Percentiles rank a stretch among this genome's conserved stretches.
phyloP scores from a whole-genome alignment of 1,140 invertebrate species.

The Forficula auricularia region DNA sequence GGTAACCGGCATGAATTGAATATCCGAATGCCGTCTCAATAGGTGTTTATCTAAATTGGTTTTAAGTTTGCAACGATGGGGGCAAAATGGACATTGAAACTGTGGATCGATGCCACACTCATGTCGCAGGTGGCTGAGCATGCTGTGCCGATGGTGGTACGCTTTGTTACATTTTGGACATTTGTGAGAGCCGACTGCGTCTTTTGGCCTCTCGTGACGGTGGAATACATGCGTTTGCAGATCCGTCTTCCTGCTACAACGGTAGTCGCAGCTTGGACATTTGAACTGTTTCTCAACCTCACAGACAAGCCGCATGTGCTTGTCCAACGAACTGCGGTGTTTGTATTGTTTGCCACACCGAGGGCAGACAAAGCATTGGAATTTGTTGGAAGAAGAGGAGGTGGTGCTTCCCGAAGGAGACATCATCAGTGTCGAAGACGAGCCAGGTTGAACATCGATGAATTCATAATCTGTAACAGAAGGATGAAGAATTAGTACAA shows the following conservation, averaged over 20 bases:
- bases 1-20: too few relatives aligned
- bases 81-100: slow-evolving; percentile 16
- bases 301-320: slow-evolving; percentile 18
- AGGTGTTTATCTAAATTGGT: too few relatives aligned
- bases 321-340: slow-evolving; percentile 6
- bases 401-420: slow-evolving; percentile 4
- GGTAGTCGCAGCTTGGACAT: slow-evolving; percentile 18
- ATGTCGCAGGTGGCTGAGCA: slow-evolving; percentile 14
- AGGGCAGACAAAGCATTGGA: slow-evolving; percentile 16
- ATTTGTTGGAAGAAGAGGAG: not conserved
- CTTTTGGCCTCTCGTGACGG: slow-evolving; percentile 4
- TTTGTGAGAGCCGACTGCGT: too few relatives aligned
- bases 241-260: slow-evolving; percentile 44
- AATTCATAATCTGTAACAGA: too few relatives aligned
- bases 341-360: slow-evolving; percentile 33
- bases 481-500: too few relatives aligned
- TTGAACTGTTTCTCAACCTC: slow-evolving; percentile 20
- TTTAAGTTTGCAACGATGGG: slow-evolving; percentile 5
- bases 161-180: slow-evolving; percentile 16
- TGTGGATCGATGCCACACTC: slow-evolving; percentile 11
- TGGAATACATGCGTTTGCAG: slow-evolving; percentile 59
- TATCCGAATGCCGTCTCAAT: too few relatives aligned
- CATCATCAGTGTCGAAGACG: slow-evolving; percentile 3
- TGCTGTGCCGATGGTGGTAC: slow-evolving; percentile 29
- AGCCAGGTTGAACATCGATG: too few relatives aligned